Conservation (phyloP, 2,888 invertebrate genomes). For the Metalampra italica region DNA sequence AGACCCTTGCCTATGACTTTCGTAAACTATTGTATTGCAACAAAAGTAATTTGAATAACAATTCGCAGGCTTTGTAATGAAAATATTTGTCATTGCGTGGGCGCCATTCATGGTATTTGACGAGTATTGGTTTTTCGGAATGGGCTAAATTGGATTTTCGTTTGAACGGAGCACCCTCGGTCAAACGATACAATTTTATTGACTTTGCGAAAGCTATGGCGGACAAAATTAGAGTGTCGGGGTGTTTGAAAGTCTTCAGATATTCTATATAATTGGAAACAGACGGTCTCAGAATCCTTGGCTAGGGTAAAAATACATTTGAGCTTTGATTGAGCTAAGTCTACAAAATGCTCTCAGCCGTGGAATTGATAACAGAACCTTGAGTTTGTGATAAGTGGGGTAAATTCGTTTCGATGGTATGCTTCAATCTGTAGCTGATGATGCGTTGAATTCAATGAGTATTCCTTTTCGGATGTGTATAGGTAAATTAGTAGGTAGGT, state of each 20-base stretch:
- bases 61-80: slow-evolving; percentile 1
- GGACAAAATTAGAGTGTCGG: not conserved
- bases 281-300: not conserved
- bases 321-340: slow-evolving; percentile 1
- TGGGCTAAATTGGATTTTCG: slow-evolving; percentile 5
- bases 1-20: not conserved
- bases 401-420: no score
- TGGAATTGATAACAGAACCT: no score
- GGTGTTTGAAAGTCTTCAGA: slow-evolving; percentile 1
- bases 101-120: not conserved
- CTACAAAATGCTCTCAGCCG: not conserved
- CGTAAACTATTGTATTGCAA: not conserved
- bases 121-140: slow-evolving; percentile 7
- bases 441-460: no score
- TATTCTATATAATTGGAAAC: slow-evolving; percentile 1
- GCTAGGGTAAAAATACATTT: slow-evolving; percentile 4
- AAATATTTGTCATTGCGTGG: not conserved
- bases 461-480: no score
- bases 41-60: not conserved
- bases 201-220: not conserved
- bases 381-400: no score
- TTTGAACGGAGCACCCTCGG: not conserved
- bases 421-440: no score
- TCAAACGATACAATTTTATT: slow-evolving; percentile 7
- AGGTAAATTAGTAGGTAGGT: no score